Evolutionary conservation across 2,113 vertebrate species (phyloP), one percentile per base, ranked within the genome.

Genomic region (Crypturellus undulatus): DNA sequence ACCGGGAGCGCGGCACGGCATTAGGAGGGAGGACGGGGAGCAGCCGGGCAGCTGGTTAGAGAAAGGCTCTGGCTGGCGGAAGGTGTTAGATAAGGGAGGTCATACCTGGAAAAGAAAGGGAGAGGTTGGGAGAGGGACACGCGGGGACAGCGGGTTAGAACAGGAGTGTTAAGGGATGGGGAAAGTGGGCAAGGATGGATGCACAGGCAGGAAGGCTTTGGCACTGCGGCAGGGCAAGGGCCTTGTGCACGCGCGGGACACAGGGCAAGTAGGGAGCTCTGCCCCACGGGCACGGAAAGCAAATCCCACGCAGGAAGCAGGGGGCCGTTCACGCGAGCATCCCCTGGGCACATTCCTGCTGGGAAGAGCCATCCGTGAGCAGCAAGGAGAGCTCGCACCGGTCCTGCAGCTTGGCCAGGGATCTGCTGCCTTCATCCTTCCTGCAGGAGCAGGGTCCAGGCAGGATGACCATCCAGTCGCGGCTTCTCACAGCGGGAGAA

Each of bases 31-130:
- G n/a, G 72, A 43, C 8, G 49, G 49, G 49, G 21, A 95, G 94
- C 90, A 94, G 81, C 84, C 81, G 85, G 96, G 79, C 12, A 95
- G 84, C 89, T 89, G 93, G 89, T 97, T 97, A 97, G 94, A 81
- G 89, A 92, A 96, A 97, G 89, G 84, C 70, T 97, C 94, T 95
- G 78, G 65, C 86, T 89, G 64, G 54, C 71, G 40, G 91, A 65
- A 94, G 76, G 58, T 87, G 82, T 97, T 97, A 97, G 92, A 96
- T 97, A 92, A 95, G 90, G 72, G 95, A 97, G 78, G 95, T 97
- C 87, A 95, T 96, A 96, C 94, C 96, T 97, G 95, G 60, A 96
- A 96, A 70, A 96, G 89, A 97, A 95, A 95, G 12, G 28, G 32
- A 93, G 70, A 96, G 54, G 76, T 94, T 62, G 93, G 51, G 65